Evolutionary conservation across 2,888 invertebrate species (phyloP), one percentile per base, ranked within the genome.

Genomic region (Volucella inanis): DNA sequence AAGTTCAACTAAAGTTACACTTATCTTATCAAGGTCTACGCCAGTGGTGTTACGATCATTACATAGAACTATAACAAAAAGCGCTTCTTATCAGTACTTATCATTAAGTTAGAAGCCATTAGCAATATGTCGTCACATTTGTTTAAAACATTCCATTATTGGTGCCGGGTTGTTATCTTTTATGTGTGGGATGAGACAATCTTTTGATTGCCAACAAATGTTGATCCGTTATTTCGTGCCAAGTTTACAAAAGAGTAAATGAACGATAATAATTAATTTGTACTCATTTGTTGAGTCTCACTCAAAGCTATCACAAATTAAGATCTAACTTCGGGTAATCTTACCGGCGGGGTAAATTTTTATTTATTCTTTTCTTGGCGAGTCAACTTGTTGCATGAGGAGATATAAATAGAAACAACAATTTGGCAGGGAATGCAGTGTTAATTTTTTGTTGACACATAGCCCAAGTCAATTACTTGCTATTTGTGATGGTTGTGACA

Each of bases 301-400:
- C 72, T 72, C 61, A 52, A 72, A 43, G 38, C 41, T 15, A n/a
- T 22, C 12, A 59, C 2, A 62, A 12, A 22, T 22, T 43, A n/a
- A n/a, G n/a, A n/a, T n/a, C n/a, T n/a, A n/a, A n/a, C n/a, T n/a
- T n/a, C n/a, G n/a, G n/a, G n/a, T n/a, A n/a, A n/a, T n/a, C n/a
- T n/a, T n/a, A n/a, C n/a, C n/a, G n/a, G n/a, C n/a, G n/a, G n/a
- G n/a, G n/a, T n/a, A n/a, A n/a, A n/a, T n/a, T n/a, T n/a, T n/a
- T n/a, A n/a, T n/a, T n/a, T n/a, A n/a, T 45, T 14, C n/a, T 39
- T 68, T 52, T 41, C 50, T 18, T 14, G 38, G 38, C 55, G 14
- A 49, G 47, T 22, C 77, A 54, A 77, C 77, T 77, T 77, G 77
- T 77, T 77, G 77, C 77, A 54, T 12, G 45, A 38, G 18, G 39